These are phyloP conservation scores for Capitella teleta DNA, from an alignment of 1,140 invertebrate genomes.

Conservation along the genomic window DNA sequence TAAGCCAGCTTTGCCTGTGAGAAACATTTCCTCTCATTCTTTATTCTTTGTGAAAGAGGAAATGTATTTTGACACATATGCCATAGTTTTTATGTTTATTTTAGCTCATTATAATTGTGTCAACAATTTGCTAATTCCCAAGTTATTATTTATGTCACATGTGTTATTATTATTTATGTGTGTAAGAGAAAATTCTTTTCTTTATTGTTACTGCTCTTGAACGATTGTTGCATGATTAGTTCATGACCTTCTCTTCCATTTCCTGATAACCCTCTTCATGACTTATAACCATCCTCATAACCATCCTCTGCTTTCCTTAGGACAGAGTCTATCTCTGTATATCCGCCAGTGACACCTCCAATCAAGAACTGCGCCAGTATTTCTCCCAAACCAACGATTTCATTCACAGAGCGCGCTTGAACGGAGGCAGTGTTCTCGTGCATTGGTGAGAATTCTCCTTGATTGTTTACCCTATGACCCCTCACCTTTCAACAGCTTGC, in stretches of 20 bases:
- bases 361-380: constrained; percentile 85
- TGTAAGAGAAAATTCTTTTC: neutral
- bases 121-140: neutral
- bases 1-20: constrained; percentile 39
- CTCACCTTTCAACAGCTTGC: no score
- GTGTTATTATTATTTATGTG: neutral
- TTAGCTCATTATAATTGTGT: neutral
- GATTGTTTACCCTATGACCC: no score
- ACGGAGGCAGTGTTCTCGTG: constrained; percentile 83
- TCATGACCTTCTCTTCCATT: no score
- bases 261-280: no score
- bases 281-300: neutral
- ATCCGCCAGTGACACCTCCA: constrained; percentile 78
- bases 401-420: constrained; percentile 76
- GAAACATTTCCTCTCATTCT: neutral
- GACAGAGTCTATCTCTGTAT: constrained; percentile 92
- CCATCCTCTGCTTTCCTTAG: constrained; percentile 47
- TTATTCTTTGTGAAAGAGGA: neutral
- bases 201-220: neutral
- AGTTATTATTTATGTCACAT: neutral
- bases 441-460: constrained; percentile 94
- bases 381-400: constrained; percentile 91
- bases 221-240: no score
- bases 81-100: neutral
- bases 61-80: neutral